phyloP scores from a whole-genome alignment of 2,797 vertebrate species.

The Xenopus petersii region DNA sequence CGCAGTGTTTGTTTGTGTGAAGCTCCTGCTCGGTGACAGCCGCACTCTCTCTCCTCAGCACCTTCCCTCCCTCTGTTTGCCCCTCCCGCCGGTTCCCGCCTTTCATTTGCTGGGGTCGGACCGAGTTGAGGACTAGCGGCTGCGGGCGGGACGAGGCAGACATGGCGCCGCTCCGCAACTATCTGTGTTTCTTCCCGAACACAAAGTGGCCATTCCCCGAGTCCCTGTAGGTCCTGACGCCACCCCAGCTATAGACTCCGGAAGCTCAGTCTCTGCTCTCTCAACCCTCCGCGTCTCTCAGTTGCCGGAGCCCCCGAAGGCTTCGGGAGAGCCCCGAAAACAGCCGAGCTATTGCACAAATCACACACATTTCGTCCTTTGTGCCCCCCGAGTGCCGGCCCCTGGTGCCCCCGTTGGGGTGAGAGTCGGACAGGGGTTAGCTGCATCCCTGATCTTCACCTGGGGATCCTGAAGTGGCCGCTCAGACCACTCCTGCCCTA shows the following conservation, averaged over 20 bases:
- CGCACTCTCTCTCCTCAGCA: conserved; percentile 25
- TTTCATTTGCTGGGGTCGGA: conserved; percentile 84
- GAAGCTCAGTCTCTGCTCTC: conserved; percentile 51
- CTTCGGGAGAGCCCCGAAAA: conserved; percentile 50
- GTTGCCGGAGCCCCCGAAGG: conserved; percentile 40
- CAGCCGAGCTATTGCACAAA: conserved; percentile 49
- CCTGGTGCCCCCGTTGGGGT: conserved; percentile 26
- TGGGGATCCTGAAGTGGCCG: conserved; percentile 37
- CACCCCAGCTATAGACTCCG: conserved; percentile 26
- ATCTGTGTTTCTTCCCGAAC: conserved; percentile 93
- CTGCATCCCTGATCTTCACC: conserved; percentile 50
- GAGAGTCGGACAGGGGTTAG: conserved; percentile 41
- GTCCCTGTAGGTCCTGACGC: conserved; percentile 37
- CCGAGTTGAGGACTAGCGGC: conserved; percentile 93
- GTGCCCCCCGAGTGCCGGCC: conserved; percentile 54
- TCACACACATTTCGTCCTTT: conserved; percentile 62
- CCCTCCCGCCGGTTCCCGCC: conserved; percentile 66
- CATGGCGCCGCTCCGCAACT: conserved; percentile 82
- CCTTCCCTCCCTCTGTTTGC: conserved; percentile 51
- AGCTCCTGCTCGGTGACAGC: conserved; percentile 25
- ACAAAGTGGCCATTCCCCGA: conserved; percentile 57
- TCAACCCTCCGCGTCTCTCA: conserved; percentile 29
- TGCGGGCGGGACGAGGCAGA: conserved; percentile 85
- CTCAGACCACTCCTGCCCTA: conserved; percentile 37
- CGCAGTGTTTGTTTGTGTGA: conserved; percentile 30